Conservation (phyloP, 1,140 invertebrate genomes). For the Idris sp. region DNA sequence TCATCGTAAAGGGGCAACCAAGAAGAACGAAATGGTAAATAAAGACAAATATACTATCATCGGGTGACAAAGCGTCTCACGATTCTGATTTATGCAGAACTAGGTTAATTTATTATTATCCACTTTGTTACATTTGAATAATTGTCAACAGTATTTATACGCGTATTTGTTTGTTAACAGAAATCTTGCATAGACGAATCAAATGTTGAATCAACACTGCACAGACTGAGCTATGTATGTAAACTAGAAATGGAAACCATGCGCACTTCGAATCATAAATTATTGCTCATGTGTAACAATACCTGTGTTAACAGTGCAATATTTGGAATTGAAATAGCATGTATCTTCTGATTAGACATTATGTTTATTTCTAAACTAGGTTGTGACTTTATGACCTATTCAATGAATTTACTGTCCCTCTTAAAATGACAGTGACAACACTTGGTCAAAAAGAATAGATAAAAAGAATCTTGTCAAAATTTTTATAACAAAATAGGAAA, state of each 20-base stretch:
- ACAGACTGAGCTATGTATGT: conserved; percentile 5
- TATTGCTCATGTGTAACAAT: conserved; percentile 32
- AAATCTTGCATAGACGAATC: conserved; percentile 22
- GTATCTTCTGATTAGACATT: conserved; percentile 3
- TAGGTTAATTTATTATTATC: conserved; percentile 67
- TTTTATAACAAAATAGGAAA: too few relatives aligned
- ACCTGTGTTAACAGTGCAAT: conserved; percentile 8
- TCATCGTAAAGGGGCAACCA: conserved; percentile 43
- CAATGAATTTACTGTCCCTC: too few relatives aligned
- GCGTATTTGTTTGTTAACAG: conserved; percentile 16
- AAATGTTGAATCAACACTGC: conserved; percentile 33
- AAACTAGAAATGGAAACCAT: conserved; percentile 17
- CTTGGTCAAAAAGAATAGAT: too few relatives aligned
- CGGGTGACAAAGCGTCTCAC: conserved; percentile 19
- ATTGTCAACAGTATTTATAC: conserved; percentile 38
- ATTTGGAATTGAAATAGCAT: conserved; percentile 25
- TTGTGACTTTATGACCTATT: conserved; percentile 1
- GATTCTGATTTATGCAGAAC: conserved; percentile 34
- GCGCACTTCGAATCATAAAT: conserved; percentile 23
- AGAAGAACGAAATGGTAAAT: conserved; percentile 45
- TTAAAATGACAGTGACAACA: too few relatives aligned
- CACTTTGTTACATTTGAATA: conserved; percentile 58
- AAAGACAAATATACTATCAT: conserved; percentile 47
- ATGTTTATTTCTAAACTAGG: background rate
- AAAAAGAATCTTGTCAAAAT: too few relatives aligned